These are phyloP conservation scores for Pterois miles DNA, from an alignment of 2,797 vertebrate species.

Conservation along the genomic window DNA sequence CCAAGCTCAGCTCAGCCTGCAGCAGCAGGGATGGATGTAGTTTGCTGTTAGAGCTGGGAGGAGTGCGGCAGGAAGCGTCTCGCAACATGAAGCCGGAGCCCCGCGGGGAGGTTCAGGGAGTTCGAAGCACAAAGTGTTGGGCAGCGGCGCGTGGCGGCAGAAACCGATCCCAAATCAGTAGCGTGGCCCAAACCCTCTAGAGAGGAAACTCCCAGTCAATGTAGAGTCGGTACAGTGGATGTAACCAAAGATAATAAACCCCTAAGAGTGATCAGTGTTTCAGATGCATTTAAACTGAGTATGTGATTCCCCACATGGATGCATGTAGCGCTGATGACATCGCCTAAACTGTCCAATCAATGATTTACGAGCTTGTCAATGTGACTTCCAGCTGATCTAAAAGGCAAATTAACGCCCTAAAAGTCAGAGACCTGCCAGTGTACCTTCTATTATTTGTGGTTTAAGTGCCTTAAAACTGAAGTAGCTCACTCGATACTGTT, in stretches of 20 bases:
- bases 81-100: slow-evolving; percentile 6
- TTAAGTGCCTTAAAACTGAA: slow-evolving; percentile 2
- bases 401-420: background rate
- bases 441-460: background rate
- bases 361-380: background rate
- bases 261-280: background rate
- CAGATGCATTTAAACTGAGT: background rate
- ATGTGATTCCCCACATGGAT: background rate
- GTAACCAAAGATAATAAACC: background rate
- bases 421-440: background rate
- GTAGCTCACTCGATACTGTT: background rate
- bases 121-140: slow-evolving; percentile 25
- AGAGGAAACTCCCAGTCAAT: background rate
- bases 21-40: slow-evolving; percentile 11
- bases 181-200: background rate
- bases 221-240: background rate
- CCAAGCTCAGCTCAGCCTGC: background rate
- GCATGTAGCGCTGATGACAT: background rate
- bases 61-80: slow-evolving; percentile 12
- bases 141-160: slow-evolving; percentile 33
- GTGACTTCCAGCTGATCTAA: background rate
- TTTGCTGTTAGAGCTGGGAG: background rate
- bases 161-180: slow-evolving; percentile 60
- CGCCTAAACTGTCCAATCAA: background rate
- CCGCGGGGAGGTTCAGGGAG: slow-evolving; percentile 35